phyloP scores from a whole-genome alignment of 2,113 vertebrate species.

The Oxyura jamaicensis region DNA sequence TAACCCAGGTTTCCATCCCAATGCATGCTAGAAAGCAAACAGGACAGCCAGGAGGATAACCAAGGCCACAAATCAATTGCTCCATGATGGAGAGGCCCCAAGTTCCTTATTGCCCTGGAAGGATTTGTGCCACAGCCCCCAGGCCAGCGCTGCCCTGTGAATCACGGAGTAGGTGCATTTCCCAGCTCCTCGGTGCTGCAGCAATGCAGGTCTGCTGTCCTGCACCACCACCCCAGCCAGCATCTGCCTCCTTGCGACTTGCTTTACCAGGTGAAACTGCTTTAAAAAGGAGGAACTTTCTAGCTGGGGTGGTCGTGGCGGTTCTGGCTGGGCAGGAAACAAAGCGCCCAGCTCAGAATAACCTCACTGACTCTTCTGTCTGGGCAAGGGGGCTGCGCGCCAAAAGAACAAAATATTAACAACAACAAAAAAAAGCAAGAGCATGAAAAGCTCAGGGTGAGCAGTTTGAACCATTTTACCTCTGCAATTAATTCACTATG shows the following conservation, averaged over 20 bases:
- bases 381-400: not conserved
- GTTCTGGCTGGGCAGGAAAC: not conserved
- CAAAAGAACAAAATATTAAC: not conserved
- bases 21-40: too few species aligned
- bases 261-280: not conserved
- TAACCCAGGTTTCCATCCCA: not conserved
- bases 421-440: not conserved
- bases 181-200: too few species aligned
- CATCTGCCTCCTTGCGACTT: rapidly evolving
- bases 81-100: not conserved
- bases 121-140: too few species aligned
- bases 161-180: too few species aligned
- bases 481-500: not conserved
- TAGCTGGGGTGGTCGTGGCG: not conserved
- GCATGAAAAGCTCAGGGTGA: not conserved
- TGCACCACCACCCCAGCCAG: not conserved
- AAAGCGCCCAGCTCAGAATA: not conserved
- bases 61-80: not conserved
- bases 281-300: not conserved
- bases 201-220: not conserved
- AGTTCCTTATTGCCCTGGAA: not conserved
- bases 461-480: not conserved
- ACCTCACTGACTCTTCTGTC: not conserved
- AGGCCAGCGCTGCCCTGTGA: too few species aligned
- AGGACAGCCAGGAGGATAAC: too few species aligned